Base-by-base conservation (phyloP, 2,888 invertebrate genomes). In the Hirtodrosophila alboralis region DNA sequence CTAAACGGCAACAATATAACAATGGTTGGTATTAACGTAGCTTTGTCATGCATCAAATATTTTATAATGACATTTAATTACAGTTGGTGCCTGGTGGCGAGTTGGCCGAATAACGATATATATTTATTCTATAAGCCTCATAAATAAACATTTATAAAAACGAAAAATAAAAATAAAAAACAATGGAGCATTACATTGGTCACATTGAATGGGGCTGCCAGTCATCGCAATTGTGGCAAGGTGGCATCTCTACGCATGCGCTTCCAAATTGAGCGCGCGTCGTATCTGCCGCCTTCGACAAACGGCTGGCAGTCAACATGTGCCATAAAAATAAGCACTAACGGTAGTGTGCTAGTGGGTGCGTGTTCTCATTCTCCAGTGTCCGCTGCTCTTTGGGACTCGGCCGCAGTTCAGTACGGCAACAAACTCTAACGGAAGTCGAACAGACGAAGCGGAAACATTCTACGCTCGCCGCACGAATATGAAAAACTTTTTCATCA, bases 1-100 rank as follows among this genome's bases (percentile, higher is more conserved):
- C 92, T 99, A 7, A 99, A 99, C 91, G 99, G 99, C 78, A 99
- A 99, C 90, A 98, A 99, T 89, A 99, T 99, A 62, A 98, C 99
- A 13, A 99, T 99, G 99, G 96, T 96, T 88, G 60, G 62, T 60
- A 9, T 0, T 0, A 3, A 10, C n/a, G 2, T 2, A 7, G 12
- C 3, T 10, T n/a, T 4, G n/a, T n/a, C n/a, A n/a, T n/a, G 4
- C 4, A 9, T 0, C 2, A 7, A 0, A 5, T 40, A n/a, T 5
- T 34, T 18, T 14, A 30, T 2, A 13, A 7, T 37, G 14, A 1
- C 6, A 26, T 23, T 34, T 36, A 12, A 7, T 93, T 93, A 43
- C 90, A 95, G 95, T 91, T 95, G 77, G 95, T 95, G 57, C 95
- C 95, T 61, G 95, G 95, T 67, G 95, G 95, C 3, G 95, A 95